These are phyloP conservation scores for Hippoglossus stenolepis DNA, from an alignment of 2,113 vertebrate genomes.

Conservation along the genomic window DNA sequence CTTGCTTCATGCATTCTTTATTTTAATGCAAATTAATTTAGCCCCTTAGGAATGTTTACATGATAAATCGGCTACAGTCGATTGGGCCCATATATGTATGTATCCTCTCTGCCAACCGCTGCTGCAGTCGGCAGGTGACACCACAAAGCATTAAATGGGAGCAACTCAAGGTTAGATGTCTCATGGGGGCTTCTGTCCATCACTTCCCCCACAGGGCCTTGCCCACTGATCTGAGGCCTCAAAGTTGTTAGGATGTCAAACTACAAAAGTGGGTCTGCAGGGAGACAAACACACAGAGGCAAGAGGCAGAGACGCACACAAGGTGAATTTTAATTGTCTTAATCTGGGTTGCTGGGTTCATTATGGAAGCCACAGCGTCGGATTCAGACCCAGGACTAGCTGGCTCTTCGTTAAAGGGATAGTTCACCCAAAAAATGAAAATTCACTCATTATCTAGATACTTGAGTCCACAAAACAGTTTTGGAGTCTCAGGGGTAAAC, in stretches of 20 bases:
- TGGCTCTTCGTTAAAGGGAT: too few species aligned
- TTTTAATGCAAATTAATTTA: neutral
- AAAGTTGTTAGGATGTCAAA: neutral
- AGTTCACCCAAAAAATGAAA: too few species aligned
- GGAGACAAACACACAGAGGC: neutral
- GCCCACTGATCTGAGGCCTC: neutral
- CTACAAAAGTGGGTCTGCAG: neutral
- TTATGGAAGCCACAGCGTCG: too few species aligned
- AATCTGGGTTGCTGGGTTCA: neutral
- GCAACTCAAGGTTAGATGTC: neutral
- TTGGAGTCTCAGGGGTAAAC: too few species aligned
- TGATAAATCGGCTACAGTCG: neutral
- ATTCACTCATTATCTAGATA: too few species aligned
- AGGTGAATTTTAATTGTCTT: neutral
- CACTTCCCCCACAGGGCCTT: neutral
- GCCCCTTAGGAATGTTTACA: neutral
- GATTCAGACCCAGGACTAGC: too few species aligned
- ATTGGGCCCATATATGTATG: neutral
- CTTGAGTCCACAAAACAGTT: too few species aligned
- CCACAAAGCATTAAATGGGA: neutral
- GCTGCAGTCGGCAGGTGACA: neutral
- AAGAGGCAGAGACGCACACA: neutral
- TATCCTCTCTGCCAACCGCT: neutral
- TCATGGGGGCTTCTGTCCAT: neutral
- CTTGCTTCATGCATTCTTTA: too few species aligned